Percentiles rank a stretch among this genome's conserved stretches.
Conservation (phyloP, 2,888 invertebrate genomes). For the Lasioglossum villosulum region DNA sequence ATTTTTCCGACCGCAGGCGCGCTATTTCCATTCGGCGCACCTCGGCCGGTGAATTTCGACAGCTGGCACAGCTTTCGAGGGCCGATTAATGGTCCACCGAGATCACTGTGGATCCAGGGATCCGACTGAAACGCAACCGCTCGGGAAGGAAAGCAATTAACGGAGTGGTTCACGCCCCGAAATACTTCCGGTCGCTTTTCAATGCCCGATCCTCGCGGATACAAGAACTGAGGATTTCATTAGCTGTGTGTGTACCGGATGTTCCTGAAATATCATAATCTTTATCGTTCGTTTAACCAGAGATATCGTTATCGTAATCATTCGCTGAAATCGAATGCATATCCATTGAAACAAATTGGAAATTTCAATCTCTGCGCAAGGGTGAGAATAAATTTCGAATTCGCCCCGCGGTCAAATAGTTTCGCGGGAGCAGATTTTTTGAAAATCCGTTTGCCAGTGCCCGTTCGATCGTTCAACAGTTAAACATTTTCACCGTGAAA, state of each 20-base stretch:
- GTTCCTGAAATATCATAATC: not conserved
- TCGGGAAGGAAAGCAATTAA: conserved; percentile 44
- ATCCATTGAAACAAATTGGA: not conserved
- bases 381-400: not conserved
- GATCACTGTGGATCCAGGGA: not conserved
- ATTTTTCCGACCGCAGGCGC: not conserved
- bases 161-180: conserved; percentile 22
- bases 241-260: not conserved
- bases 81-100: conserved; percentile 51
- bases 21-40: not conserved
- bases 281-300: not conserved
- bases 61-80: conserved; percentile 42
- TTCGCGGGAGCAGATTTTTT: not conserved
- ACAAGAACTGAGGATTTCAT: not conserved
- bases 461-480: not conserved
- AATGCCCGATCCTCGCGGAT: conserved; percentile 15
- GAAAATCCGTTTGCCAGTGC: not conserved
- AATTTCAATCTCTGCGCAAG: not conserved
- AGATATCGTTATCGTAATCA: not conserved
- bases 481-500: not conserved
- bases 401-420: not conserved
- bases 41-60: conserved; percentile 21
- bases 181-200: conserved; percentile 31
- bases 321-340: not conserved
- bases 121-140: not conserved